A percentile compares a stretch with the other conserved stretches of the same genome.
Conservation (phyloP, 2,113 vertebrate species). For the Australoheros scitulus region DNA sequence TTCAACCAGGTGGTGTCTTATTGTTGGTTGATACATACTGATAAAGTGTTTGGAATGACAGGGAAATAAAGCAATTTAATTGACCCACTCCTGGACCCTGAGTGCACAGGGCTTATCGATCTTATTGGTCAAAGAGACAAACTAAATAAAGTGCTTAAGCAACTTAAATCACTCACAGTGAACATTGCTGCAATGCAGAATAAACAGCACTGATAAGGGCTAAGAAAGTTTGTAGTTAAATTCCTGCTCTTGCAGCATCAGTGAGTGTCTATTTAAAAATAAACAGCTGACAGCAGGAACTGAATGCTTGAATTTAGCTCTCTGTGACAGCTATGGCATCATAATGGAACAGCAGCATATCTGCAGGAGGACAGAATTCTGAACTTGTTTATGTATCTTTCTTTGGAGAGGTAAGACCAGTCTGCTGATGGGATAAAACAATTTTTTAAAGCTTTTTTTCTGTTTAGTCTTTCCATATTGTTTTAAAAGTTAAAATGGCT, state of each 20-base stretch:
- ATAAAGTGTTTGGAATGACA: not conserved
- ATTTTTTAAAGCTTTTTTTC: not conserved
- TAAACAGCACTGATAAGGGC: conserved; percentile 2
- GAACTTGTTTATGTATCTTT: not conserved
- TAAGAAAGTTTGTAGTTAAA: conserved; percentile 1
- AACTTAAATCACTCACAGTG: not conserved
- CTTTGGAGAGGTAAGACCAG: not conserved
- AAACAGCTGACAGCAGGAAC: conserved; percentile 5
- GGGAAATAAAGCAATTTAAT: not conserved
- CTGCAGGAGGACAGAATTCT: not conserved
- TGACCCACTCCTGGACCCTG: not conserved
- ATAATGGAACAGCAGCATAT: not conserved
- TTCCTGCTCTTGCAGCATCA: not conserved
- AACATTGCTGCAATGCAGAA: conserved; percentile 3
- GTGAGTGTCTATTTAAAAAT: conserved; percentile 1
- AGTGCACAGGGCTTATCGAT: conserved; percentile 3
- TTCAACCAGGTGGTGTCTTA: not conserved
- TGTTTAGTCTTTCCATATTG: not conserved
- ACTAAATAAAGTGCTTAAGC: not conserved
- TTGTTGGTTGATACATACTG: not conserved
- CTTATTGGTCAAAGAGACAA: not conserved
- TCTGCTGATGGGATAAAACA: not conserved
- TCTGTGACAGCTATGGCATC: not conserved
- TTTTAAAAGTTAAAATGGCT: not conserved
- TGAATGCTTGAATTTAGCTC: not conserved